phyloP scores from a whole-genome alignment of 2,797 vertebrate genomes.

The Novumbra hubbsi region DNA sequence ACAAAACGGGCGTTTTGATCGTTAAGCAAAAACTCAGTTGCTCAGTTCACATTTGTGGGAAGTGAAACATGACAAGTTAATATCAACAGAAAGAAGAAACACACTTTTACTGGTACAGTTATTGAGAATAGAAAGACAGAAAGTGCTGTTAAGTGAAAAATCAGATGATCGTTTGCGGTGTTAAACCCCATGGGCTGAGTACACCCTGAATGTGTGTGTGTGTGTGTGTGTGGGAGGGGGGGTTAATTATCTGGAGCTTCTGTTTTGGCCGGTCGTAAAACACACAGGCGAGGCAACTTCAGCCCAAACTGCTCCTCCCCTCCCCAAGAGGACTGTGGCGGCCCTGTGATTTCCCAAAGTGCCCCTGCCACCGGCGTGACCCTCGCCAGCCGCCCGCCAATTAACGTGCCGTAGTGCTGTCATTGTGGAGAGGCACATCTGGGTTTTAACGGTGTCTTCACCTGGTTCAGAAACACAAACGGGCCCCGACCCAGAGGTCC shows the following conservation, averaged over 20 bases:
- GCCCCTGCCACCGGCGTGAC: slow-evolving; percentile 52
- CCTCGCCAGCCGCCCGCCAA: slow-evolving; percentile 26
- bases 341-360: slow-evolving; percentile 64
- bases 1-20: neutral
- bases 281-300: slow-evolving; percentile 11
- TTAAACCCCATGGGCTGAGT: neutral
- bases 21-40: neutral
- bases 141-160: neutral
- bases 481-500: neutral
- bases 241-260: slow-evolving; percentile 49
- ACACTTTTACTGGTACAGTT: neutral
- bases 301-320: slow-evolving; percentile 26
- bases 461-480: slow-evolving; percentile 52
- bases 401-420: slow-evolving; percentile 43
- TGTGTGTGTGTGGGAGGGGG: too few relatives aligned
- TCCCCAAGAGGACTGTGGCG: slow-evolving; percentile 22
- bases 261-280: slow-evolving; percentile 58
- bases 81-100: neutral
- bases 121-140: neutral
- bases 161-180: neutral
- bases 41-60: neutral
- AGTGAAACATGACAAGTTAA: neutral
- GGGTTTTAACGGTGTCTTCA: slow-evolving; percentile 63
- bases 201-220: neutral
- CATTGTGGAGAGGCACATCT: slow-evolving; percentile 66